Evolutionary conservation across 2,888 invertebrate genomes (phyloP).

Genomic region (Dasypolia templi): DNA sequence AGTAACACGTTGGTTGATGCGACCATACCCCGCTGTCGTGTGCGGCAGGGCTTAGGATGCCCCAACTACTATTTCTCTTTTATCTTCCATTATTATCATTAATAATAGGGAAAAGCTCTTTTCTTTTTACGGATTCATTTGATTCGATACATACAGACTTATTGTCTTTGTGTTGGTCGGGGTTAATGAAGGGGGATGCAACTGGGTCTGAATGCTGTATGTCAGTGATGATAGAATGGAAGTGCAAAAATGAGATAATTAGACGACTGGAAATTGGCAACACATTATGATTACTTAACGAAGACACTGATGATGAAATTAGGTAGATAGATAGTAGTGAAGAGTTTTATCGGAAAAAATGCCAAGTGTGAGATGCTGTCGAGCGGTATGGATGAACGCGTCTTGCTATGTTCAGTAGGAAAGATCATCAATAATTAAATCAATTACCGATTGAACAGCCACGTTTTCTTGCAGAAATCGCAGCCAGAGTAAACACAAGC

Average conservation of each 20-base stretch:
- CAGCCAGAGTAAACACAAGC: too few species aligned
- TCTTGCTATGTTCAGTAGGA: too few species aligned
- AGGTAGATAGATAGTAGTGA: too few species aligned
- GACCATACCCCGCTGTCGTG: too few species aligned
- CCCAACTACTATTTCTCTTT: conserved; percentile 16
- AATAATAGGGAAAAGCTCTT: conserved; percentile 31
- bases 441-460: too few species aligned
- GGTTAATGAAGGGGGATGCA: conserved; percentile 14
- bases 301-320: not conserved
- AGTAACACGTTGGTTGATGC: not conserved
- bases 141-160: conserved; percentile 29
- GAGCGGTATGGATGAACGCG: too few species aligned
- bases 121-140: conserved; percentile 13
- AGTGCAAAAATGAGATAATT: not conserved
- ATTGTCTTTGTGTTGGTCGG: conserved; percentile 3
- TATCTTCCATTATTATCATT: conserved; percentile 17
- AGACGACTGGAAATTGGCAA: not conserved
- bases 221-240: not conserved
- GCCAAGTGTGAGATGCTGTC: too few species aligned
- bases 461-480: too few species aligned
- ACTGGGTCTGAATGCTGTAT: not conserved
- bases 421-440: too few species aligned
- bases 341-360: too few species aligned
- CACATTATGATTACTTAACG: not conserved
- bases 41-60: not conserved